Base-by-base conservation (phyloP, 2,888 invertebrate species). In the Leptopterna dolabrata region DNA sequence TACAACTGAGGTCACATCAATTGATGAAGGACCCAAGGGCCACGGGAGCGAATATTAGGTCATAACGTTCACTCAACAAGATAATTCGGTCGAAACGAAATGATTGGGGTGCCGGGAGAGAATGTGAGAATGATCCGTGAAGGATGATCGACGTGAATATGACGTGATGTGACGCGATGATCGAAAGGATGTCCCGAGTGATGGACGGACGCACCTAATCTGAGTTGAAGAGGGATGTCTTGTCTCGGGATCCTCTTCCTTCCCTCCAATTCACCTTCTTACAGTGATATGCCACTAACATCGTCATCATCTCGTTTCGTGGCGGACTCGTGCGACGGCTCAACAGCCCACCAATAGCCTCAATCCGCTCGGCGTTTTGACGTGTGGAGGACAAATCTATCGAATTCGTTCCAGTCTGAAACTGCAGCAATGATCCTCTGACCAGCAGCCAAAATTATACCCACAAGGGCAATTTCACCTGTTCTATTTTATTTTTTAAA, bases 41-140 rank as follows among this genome's bases (percentile, higher is more conserved):
- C 51, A 63, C 63, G 19, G 63, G 63, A 63, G 63, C 63, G 63
- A 63, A 63, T 63, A 63, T 63, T 24, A 63, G 24, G 63, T 63
- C 63, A 63, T 63, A 63, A 27, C 63, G 63, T 24, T 63, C 63
- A 63, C 63, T 63, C 13, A 63, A 63, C 63, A 11, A 63, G 63
- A 63, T 63, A 9, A 63, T 51, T 51, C 16, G 51, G n/a, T n/a
- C 51, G 51, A 51, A 51, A 51, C 24, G 63, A 63, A 63, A 63
- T 63, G 63, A 63, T 63, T 63, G 63, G 24, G 19, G 19, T 13
- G 63, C 13, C 63, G 7, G 63, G 63, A 24, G 63, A 63, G 63
- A 63, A 63, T 63, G 63, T 63, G 63, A 63, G 63, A 63, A 63
- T 63, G 63, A 63, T 63, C 63, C 63, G 63, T 63, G 63, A 63